These are phyloP conservation scores for Drosophila stalkeri DNA, from an alignment of 2,888 invertebrate genomes.

Conservation along the genomic window DNA sequence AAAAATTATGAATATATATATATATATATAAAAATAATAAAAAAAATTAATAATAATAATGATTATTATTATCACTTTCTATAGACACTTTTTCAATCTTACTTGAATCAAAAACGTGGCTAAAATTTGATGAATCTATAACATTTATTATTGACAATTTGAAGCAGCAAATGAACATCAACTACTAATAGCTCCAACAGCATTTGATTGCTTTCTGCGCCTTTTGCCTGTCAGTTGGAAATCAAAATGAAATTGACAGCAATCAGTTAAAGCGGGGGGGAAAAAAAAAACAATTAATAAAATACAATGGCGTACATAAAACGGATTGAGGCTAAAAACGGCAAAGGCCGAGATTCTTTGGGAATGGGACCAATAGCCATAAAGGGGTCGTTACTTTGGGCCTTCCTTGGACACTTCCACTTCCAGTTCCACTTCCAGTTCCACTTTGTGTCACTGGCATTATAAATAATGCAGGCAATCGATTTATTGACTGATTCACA, in stretches of 20 bases:
- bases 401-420: no score
- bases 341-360: slow-evolving; percentile 44
- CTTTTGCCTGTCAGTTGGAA: slow-evolving; percentile 24
- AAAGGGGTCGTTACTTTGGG: slow-evolving; percentile 17
- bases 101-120: not conserved
- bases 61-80: not conserved
- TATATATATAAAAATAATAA: no score
- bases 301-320: slow-evolving; percentile 36
- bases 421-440: slow-evolving; percentile 10
- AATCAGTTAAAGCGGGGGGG: slow-evolving; percentile 64
- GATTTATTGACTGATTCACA: slow-evolving; percentile 74
- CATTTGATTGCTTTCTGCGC: slow-evolving; percentile 19
- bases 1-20: no score
- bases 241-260: slow-evolving; percentile 63
- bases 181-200: not conserved
- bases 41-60: no score
- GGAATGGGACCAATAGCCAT: not conserved
- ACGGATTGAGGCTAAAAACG: slow-evolving; percentile 32
- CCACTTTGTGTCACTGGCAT: slow-evolving; percentile 50
- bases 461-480: slow-evolving; percentile 75
- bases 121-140: not conserved
- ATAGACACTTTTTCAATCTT: not conserved
- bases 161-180: slow-evolving; percentile 11
- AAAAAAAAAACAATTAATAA: slow-evolving; percentile 68
- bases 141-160: slow-evolving; percentile 7